Conservation (phyloP, 2,113 vertebrate species). For the Actenoides lindsayi region DNA sequence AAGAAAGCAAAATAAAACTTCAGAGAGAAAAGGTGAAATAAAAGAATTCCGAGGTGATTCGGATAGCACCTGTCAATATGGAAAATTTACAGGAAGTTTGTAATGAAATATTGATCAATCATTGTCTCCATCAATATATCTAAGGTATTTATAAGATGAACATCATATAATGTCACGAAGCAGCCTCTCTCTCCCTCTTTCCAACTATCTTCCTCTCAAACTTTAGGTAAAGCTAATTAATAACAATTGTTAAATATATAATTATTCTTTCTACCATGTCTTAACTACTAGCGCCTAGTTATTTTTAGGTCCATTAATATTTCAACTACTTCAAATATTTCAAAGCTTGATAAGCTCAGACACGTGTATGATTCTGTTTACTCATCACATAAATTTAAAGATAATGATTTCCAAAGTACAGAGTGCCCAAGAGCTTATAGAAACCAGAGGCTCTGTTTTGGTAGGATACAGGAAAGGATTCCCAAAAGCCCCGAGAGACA, state of each 20-base stretch:
- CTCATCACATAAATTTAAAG: neutral
- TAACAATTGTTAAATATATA: neutral
- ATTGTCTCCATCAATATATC: neutral
- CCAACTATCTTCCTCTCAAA: neutral
- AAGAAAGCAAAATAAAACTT: slow-evolving; percentile 1
- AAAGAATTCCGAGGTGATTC: neutral
- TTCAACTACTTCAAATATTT: neutral
- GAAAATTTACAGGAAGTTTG: neutral
- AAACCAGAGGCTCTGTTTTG: neutral
- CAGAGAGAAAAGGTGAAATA: neutral
- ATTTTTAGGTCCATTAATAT: neutral
- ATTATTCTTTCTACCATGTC: neutral
- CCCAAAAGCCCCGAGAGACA: neutral
- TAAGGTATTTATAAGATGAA: neutral
- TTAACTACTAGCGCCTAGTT: neutral
- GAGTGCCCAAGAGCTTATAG: neutral
- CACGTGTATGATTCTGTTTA: neutral
- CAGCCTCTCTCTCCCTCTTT: neutral
- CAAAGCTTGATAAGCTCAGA: neutral
- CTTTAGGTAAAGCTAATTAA: neutral
- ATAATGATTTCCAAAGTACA: neutral
- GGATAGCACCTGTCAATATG: neutral
- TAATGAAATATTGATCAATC: neutral
- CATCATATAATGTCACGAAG: neutral
- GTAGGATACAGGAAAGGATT: neutral